Evolutionary conservation across 2,888 invertebrate species (phyloP), one percentile per base, ranked within the genome.

Genomic region (Capitulum mitella): DNA sequence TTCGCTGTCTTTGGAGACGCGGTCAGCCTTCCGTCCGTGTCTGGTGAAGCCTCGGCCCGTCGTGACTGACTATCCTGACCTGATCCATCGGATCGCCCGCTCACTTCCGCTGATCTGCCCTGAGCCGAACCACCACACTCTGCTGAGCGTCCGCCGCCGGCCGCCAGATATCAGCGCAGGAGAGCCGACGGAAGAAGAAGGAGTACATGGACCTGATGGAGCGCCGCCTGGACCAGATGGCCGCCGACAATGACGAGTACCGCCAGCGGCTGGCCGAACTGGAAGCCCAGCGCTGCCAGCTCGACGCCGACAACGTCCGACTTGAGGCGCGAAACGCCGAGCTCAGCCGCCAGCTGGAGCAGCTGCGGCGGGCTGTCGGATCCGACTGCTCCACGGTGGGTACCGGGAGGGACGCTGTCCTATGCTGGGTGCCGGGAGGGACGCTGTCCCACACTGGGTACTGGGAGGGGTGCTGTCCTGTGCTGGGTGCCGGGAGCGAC

Each of bases 161-260:
- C 58, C 32, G 22, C 5, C 70, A 98, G 97, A 97, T 98, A 87
- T 98, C 98, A 80, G 98, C 98, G 82, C 98, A 99, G 89, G 98
- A 98, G 87, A 97, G 97, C 84, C 91, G 98, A 84, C 91, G 98
- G 85, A 98, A 98, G 89, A 97, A 98, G 89, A 99, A 99, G 85
- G 98, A 99, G 87, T 99, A 98, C 87, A 94, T 99, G 92, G 98
- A 99, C 87, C 94, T 95, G 83, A 88, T 99, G 81, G 98, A 98
- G 85, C 91, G 95, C 86, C 93, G 94, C 86, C 94, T 94, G 16
- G 93, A 94, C 83, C 88, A 91, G 78, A 87, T 95, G 82, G 90
- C 92, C 78, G 90, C 90, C 78, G 94, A 94, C 86, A 94, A 94
- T 85, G 88, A 88, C 78, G 92, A 92, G 83, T 94, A 92, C 86